Evolutionary conservation across 2,797 vertebrate genomes (phyloP).

Genomic region (Hafferia zeledoni): DNA sequence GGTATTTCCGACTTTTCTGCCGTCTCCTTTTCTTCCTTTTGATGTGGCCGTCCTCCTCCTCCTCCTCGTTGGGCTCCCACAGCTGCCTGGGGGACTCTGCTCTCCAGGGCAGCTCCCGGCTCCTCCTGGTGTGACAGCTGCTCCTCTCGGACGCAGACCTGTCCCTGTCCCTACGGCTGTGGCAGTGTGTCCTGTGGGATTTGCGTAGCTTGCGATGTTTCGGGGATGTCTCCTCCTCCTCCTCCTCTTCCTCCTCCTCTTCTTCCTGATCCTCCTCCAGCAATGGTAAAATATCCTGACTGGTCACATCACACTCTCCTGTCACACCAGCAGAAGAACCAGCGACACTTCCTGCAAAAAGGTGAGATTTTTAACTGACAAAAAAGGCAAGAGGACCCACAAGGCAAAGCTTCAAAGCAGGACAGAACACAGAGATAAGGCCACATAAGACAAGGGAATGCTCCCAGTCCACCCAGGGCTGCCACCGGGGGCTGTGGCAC

Average conservation of each 20-base stretch:
- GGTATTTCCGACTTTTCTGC: conserved; percentile 92
- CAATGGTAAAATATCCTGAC: conserved; percentile 71
- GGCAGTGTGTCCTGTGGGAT: conserved; percentile 80
- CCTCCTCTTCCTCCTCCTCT: conserved; percentile 70
- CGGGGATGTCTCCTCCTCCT: conserved; percentile 74
- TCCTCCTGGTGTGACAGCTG: conserved; percentile 81
- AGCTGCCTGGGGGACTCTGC: conserved; percentile 75
- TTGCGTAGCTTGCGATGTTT: conserved; percentile 81
- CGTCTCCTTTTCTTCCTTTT: conserved; percentile 89
- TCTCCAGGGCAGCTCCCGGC: conserved; percentile 74
- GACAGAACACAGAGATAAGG: background rate
- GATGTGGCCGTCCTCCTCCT: conserved; percentile 73
- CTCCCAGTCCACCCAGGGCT: background rate
- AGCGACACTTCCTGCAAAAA: conserved; percentile 70
- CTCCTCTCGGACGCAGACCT: conserved; percentile 78
- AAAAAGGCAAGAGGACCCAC: background rate
- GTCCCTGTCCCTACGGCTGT: conserved; percentile 82
- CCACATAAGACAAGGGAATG: fast-evolving
- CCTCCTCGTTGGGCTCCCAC: conserved; percentile 75
- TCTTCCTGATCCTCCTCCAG: conserved; percentile 79
- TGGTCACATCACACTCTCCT: conserved; percentile 71
- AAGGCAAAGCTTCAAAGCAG: background rate
- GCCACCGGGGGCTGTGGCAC: background rate
- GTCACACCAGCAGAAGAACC: conserved; percentile 69
- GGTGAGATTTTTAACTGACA: background rate